Base-by-base conservation (phyloP, 2,797 vertebrate genomes). In the Ctenopoma kingsleyae region DNA sequence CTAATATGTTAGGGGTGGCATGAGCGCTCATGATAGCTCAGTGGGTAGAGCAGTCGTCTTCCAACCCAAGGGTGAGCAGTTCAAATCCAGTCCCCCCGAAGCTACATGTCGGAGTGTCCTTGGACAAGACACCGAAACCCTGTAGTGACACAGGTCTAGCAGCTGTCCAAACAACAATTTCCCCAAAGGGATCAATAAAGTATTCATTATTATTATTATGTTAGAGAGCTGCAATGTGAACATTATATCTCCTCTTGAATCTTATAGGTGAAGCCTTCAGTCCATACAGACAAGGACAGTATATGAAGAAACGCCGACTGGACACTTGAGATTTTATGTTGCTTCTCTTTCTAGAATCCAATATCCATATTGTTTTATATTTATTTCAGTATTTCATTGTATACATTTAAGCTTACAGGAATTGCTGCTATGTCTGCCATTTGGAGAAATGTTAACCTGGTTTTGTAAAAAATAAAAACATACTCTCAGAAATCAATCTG, bases 301-400 rank as follows among this genome's bases (percentile, higher is more conserved):
- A 82, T 52, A 78, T 95, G 89, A 95, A 95, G 84, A 95, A 92
- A 89, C 91, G 94, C 67, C 82, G 87, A 78, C 89, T 95, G 74
- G 92, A 95, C 49, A 67, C 89, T 0, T 94, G 74, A 92, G 3
- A 15, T 20, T 59, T 62, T 5, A 55, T 43, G 3, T 64, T 30
- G 7, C 16, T 35, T 6, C 55, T 4, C 10, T 22, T 43, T 50
- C 0, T 20, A 32, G 3, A 48, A 58, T 64, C 4, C 22, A 36
- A 8, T n/a, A n/a, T n/a, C 8, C 17, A 7, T n/a, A 46, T 27
- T 3, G 15, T 51, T 43, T 75, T 13, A 36, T 76, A 76, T 74
- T 70, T 77, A 70, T 82, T 76, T 70, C 47, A 70, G 13, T 19
- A 32, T 78, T 40, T 16, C 6, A 15, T 16, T 40, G 2, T 41